Base-by-base conservation (phyloP, 23 tunicate species). In the Botrylloides violaceus region DNA sequence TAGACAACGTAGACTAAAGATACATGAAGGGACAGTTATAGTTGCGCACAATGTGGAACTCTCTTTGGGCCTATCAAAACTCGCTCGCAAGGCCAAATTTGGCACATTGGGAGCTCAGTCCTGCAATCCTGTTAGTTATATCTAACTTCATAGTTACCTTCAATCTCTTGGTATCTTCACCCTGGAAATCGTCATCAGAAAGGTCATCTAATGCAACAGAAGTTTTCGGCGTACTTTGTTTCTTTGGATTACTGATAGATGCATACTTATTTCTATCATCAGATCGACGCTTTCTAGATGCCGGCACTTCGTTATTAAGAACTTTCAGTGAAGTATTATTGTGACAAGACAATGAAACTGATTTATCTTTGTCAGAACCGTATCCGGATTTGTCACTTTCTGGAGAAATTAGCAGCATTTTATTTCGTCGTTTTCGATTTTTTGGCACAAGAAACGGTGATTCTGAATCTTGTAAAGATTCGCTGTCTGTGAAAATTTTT, bases 211-310 rank as follows among this genome's bases (percentile, higher is more conserved):
- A 25, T 4, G 36, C 26, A 63, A 29, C 26, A 4, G 36, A 23
- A 63, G 34, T 27, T 63, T 63, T 63, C 33, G 70, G 70, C 4
- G 70, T 63, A 31, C 70, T 63, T 33, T 63, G 70, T 9, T 63
- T 63, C 32, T 63, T 63, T 3, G 35, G 4, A 19, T 7, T 12
- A 4, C 4, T 29, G 29, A 63, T 28, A 3, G 70, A 34, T 43
- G 9, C 53, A 15, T 7, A 9, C 9, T 7, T 7, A 43, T 43
- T 15, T 3, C 34, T 25, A 27, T 63, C 70, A 6, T 31, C 33
- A 12, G 34, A 6, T 27, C 20, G 70, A 4, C 32, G 7, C 19
- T 63, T 28, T 27, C 35, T 26, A 3, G 33, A 4, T 3, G 20
- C 3, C 3, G 26, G 26, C 9, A 21, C 28, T n/a, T n/a, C 30